Evolutionary conservation across 2,113 vertebrate species (phyloP), one percentile per base, ranked within the genome.

Genomic region (Myiagra hebetior): DNA sequence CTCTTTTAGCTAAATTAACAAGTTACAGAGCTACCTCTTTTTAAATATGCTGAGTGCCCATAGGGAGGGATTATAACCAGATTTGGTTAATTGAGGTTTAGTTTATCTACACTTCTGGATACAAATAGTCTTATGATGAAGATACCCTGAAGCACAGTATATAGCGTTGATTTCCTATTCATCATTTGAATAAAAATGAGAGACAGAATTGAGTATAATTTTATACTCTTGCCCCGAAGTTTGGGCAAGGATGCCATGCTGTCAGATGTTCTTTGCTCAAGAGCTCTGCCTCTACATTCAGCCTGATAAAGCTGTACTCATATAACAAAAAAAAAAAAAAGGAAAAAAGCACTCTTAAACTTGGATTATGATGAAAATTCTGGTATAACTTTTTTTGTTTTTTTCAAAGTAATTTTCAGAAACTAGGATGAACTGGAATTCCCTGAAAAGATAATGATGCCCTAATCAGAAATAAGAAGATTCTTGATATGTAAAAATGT

Each of bases 161-260:
- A 50, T 8, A 42, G 4, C 19, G 31, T 27, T 79, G 57, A 49
- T n/a, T 87, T 89, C 41, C 20, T 85, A n/a, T 41, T 93, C 62
- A 68, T 72, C 78, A 64, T 68, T 57, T 79, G 78, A 85, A 93
- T 88, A 87, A 95, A 87, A 95, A 93, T 60, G 60, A 85, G 67
- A 86, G 23, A 42, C 21, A 59, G 13, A 78, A 75, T 15, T 64
- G 15, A 79, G 31, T 18, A 42, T 10, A 75, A 56, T 78, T 86
- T 89, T 46, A n/a, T 19, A 39, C 6, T 62, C 26, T 77, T 78
- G 3, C 10, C 30, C 60, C 67, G 56, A 72, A 79, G 17, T 70
- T 75, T 85, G 56, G 33, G 28, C 52, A 79, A 67, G 15, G 6
- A 3, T 65, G 15, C 20, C 35, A 37, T 59, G 27, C n/a, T 77